Evolutionary conservation across 1,140 invertebrate species (phyloP).

Genomic region (Drosophila bipectinata): DNA sequence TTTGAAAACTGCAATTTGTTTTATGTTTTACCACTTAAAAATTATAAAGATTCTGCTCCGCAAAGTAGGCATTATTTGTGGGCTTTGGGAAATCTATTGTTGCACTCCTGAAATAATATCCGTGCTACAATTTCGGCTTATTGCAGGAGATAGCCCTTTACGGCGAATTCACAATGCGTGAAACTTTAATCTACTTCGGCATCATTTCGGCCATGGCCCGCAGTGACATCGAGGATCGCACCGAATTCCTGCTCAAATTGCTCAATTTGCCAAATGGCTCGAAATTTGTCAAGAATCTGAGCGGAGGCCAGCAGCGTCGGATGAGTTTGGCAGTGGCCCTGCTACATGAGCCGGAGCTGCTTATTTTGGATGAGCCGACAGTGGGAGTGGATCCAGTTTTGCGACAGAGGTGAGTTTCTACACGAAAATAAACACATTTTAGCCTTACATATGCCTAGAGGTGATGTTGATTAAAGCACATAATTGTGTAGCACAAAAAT

Average conservation of each 20-base stretch:
- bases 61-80: not conserved
- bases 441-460: too few relatives aligned
- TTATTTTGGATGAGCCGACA: slow-evolving; percentile 97
- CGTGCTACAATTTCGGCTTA: slow-evolving; percentile 41
- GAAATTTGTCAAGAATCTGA: slow-evolving; percentile 92
- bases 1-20: too few relatives aligned
- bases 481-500: too few relatives aligned
- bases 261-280: slow-evolving; percentile 88
- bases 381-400: slow-evolving; percentile 97
- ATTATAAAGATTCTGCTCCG: slow-evolving; percentile 28
- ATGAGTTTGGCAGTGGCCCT: slow-evolving; percentile 95
- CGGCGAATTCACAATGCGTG: slow-evolving; percentile 94
- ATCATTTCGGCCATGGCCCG: slow-evolving; percentile 93
- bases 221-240: slow-evolving; percentile 89
- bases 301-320: slow-evolving; percentile 95
- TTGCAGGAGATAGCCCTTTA: slow-evolving; percentile 95
- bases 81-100: not conserved
- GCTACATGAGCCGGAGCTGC: slow-evolving; percentile 93
- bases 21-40: not conserved
- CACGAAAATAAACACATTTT: not conserved
- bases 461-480: too few relatives aligned
- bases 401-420: slow-evolving; percentile 89
- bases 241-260: slow-evolving; percentile 92
- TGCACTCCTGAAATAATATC: slow-evolving; percentile 22
- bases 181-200: slow-evolving; percentile 96